Evolutionary conservation across 2,797 vertebrate genomes (phyloP), one percentile per base, ranked within the genome.

Genomic region (Ceryle rudis): DNA sequence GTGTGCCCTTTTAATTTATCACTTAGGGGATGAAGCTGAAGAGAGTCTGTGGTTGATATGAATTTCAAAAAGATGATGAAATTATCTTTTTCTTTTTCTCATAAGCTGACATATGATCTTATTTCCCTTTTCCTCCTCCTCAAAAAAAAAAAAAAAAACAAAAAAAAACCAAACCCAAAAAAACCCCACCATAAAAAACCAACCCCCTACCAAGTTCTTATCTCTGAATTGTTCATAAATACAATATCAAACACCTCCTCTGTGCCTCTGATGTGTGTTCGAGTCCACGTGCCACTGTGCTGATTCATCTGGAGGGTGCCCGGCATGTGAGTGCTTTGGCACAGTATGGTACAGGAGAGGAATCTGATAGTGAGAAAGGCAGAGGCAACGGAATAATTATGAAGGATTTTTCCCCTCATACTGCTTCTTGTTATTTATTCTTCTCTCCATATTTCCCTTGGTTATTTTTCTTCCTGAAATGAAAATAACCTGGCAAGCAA

Each of bases 401-500:
- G 93, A 94, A 92, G 67, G 71, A 51, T 77, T 86, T 83, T 78
- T 25, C 51, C 88, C 21, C 46, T 81, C 39, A 37, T 62, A 66
- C 55, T 62, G 37, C 65, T 95, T 66, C 77, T 93, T 52, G 61
- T 95, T 96, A 94, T 94, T 96, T 97, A 84, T 95, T 81, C 89
- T 93, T 73, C 55, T 87, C 72, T 80, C 91, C 84, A 85, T 91
- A 61, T 94, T 93, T 91, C 78, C 81, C 91, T 78, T 41, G 78
- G 86, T 92, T 97, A 94, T 97, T 91, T 90, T 90, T 89, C 89
- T 96, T 92, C 64, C 66, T 55, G 70, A 97, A 97, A 96, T 93
- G 91, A 96, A 87, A 95, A 97, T 90, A 95, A 89, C 86, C 92
- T 78, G 83, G 94, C 95, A 97, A 97, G 95, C 92, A 97, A 97